phyloP scores from a whole-genome alignment of 2,113 vertebrate genomes.

The Eclectus roratus region DNA sequence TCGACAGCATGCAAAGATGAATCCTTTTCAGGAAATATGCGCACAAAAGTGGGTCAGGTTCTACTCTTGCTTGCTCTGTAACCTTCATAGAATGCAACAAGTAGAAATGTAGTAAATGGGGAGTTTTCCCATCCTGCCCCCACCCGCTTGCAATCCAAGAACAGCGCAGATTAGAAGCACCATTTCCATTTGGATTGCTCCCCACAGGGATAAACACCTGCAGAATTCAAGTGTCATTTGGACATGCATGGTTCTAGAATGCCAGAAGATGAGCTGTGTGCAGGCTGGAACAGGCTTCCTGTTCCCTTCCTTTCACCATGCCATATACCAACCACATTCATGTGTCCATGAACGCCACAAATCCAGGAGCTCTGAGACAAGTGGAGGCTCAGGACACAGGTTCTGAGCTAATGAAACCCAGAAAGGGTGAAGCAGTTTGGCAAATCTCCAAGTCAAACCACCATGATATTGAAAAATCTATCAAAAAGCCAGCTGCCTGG shows the following conservation, averaged over 20 bases:
- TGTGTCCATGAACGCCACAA: neutral
- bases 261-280: neutral
- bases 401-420: neutral
- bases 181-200: neutral
- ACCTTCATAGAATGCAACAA: neutral
- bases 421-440: neutral
- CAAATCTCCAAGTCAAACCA: neutral
- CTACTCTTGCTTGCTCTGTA: neutral
- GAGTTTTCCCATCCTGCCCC: neutral
- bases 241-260: neutral
- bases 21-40: neutral
- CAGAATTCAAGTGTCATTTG: neutral
- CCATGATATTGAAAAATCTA: neutral
- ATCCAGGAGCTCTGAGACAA: neutral
- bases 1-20: neutral
- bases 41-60: neutral
- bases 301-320: neutral
- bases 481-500: fast-evolving
- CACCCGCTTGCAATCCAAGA: neutral
- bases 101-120: neutral
- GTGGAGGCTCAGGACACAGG: fast-evolving
- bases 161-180: neutral
- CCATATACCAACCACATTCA: neutral
- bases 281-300: neutral
- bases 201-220: neutral